phyloP scores from a whole-genome alignment of 1,140 invertebrate species.

The Anastrepha obliqua region DNA sequence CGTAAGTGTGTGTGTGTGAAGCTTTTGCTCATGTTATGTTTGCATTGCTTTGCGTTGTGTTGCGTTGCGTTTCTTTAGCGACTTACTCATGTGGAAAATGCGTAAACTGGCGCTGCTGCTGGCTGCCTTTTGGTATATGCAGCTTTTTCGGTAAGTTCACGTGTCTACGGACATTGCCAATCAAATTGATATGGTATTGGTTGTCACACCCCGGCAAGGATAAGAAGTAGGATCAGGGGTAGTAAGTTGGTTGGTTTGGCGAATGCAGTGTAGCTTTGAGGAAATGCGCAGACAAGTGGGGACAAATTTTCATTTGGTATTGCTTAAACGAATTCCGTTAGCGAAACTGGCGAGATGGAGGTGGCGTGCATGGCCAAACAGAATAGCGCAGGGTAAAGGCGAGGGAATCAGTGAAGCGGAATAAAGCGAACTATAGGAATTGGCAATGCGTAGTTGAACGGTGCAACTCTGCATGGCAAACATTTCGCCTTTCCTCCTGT shows the following conservation, averaged over 20 bases:
- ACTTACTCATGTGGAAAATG: constrained; percentile 43
- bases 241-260: not conserved
- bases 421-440: not conserved
- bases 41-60: constrained; percentile 14
- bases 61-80: constrained; percentile 8
- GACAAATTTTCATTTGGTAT: not conserved
- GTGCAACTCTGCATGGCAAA: not conserved
- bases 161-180: not conserved
- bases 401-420: not conserved
- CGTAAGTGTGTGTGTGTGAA: not conserved
- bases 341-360: not conserved
- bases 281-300: not conserved
- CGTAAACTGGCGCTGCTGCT: constrained; percentile 29
- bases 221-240: not conserved
- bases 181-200: not conserved
- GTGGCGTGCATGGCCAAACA: not conserved
- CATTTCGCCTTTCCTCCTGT: too few relatives aligned
- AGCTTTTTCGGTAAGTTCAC: not conserved
- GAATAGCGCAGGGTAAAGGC: not conserved
- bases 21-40: not conserved
- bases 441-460: not conserved
- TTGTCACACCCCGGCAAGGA: not conserved
- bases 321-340: not conserved
- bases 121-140: not conserved
- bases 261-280: too few relatives aligned